These are phyloP conservation scores for Andrena trimmerana DNA, from an alignment of 2,888 invertebrate species.

Conservation along the genomic window DNA sequence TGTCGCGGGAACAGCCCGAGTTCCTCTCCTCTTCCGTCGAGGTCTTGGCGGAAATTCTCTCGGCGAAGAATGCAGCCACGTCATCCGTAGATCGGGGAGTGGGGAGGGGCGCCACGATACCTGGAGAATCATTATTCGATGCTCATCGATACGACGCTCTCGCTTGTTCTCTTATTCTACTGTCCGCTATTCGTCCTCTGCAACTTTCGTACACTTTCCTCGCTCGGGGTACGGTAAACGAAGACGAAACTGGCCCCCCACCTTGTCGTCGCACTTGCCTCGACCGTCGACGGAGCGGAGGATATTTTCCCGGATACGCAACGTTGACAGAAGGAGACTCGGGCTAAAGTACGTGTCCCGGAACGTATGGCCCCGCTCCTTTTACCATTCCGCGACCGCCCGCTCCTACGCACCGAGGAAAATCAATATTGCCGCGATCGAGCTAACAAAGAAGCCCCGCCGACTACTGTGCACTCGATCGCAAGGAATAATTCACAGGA, in stretches of 20 bases:
- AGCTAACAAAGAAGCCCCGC: conserved; percentile 36
- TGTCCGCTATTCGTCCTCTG: no score
- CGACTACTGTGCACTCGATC: conserved; percentile 16
- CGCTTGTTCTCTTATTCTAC: background rate
- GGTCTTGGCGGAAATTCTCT: conserved; percentile 35
- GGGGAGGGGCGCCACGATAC: background rate
- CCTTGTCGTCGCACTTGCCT: no score
- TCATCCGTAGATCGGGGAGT: conserved; percentile 32
- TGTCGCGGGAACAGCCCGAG: background rate
- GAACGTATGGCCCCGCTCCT: background rate
- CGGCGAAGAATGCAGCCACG: conserved; percentile 24
- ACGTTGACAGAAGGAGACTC: background rate
- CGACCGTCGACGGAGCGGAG: background rate
- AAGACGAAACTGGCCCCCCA: background rate
- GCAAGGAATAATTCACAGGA: conserved; percentile 59
- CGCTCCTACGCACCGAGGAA: background rate
- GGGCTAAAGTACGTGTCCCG: background rate
- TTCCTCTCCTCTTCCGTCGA: conserved; percentile 8
- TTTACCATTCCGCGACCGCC: background rate
- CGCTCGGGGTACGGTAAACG: no score
- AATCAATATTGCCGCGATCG: conserved; percentile 57
- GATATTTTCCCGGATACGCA: background rate
- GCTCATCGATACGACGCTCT: background rate
- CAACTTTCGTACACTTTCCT: no score
- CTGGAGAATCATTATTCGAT: conserved; percentile 47